Base-by-base conservation (phyloP, 2,888 invertebrate species). In the Iphiclides podalirius region DNA sequence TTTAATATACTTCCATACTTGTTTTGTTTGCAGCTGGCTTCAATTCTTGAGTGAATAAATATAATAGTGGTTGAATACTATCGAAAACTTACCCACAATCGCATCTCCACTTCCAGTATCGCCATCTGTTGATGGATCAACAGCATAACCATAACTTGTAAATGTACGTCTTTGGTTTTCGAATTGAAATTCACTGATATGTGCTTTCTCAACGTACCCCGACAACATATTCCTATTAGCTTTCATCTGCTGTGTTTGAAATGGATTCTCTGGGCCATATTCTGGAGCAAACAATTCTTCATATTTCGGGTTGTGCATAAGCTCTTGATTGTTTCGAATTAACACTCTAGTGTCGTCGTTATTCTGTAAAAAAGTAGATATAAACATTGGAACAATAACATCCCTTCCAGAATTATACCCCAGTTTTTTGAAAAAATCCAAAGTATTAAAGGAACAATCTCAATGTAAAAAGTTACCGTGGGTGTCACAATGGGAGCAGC, bases 131-230 rank as follows among this genome's bases (percentile, higher is more conserved):
- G 97, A 95, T 0, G 99, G 99, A 87, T 99, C 98, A 53, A 98
- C 76, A 0, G 99, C 99, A 87, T 96, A 98, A 1, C 98, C 98
- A 70, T 95, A 98, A 72, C 97, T 98, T 28, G 94, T 93, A 75
- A 99, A 99, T 12, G 98, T 98, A 64, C 97, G 87, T 49, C 98
- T 90, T 72, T 99, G 98, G 74, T 96, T 97, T 79, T 99, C 99
- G 91, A 99, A 99, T 66, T 98, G 96, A 79, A 99, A 99, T 63
- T 96, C 95, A 80, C 95, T 98, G 41, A 99, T 93, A 75, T 98
- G 97, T 0, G 98, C 98, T 56, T 94, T 93, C 72, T 99, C 99
- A 0, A 98, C 96, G 82, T 92, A 98, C 0, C 99, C 99, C 0
- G 98, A 94, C 8, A 99, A 85, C 64, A 95, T 98, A 73, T 99